phyloP scores from a whole-genome alignment of 2,113 vertebrate genomes.

The Todiramphus chloris region DNA sequence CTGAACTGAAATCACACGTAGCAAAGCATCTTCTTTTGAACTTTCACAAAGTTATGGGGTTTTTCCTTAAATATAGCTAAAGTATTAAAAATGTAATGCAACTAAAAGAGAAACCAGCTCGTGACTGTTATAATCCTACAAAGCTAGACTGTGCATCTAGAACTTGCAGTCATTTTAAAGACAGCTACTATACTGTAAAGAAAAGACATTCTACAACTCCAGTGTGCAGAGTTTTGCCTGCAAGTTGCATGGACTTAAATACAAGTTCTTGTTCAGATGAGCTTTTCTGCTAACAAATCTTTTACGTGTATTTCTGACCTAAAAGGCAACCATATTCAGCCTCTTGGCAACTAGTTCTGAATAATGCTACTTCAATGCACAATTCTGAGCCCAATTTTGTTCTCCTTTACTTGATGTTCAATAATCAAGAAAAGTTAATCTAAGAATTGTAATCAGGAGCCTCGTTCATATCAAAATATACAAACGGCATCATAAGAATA shows the following conservation, averaged over 20 bases:
- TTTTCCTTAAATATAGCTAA: background rate
- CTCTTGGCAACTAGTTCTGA: background rate
- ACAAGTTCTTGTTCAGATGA: background rate
- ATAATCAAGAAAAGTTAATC: accelerated
- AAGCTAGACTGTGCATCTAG: accelerated
- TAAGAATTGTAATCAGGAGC: background rate
- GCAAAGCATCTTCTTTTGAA: background rate
- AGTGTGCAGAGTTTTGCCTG: no score
- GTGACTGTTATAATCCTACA: no score
- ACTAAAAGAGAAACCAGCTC: background rate
- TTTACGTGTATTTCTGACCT: background rate
- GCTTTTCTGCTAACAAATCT: background rate
- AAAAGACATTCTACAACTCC: background rate
- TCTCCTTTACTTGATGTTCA: no score
- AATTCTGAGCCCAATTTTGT: background rate
- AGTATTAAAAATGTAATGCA: background rate
- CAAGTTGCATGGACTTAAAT: background rate
- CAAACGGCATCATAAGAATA: accelerated
- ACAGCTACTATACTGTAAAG: accelerated
- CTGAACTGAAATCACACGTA: background rate
- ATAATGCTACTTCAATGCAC: accelerated
- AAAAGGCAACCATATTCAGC: background rate
- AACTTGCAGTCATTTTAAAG: background rate
- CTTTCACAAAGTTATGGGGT: background rate
- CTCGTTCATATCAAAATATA: background rate